Evolutionary conservation across 2,113 vertebrate species (phyloP).

Genomic region (Tetrao urogallus): DNA sequence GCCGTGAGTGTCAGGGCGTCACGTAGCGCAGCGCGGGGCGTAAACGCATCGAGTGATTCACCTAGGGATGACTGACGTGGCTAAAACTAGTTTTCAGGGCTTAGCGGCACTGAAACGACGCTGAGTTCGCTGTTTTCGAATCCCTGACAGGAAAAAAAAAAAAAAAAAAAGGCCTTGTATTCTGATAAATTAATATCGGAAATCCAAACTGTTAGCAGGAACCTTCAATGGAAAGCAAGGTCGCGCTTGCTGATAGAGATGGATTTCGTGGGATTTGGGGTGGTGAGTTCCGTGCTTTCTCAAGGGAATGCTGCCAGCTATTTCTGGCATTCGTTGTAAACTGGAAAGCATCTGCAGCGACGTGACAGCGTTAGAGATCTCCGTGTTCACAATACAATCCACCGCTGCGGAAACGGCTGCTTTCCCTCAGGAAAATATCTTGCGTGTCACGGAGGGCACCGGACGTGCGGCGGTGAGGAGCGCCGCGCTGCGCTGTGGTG

Average conservation of each 20-base stretch:
- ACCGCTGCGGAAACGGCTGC: too few relatives aligned
- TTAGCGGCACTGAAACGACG: accelerated
- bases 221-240: background rate
- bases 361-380: too few relatives aligned
- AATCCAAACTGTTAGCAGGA: background rate
- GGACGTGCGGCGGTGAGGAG: too few relatives aligned
- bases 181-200: background rate
- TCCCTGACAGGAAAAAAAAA: background rate
- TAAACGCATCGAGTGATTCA: background rate
- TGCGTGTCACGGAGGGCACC: accelerated
- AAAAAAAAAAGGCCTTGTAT: background rate
- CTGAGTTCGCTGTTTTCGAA: accelerated
- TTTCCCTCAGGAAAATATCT: too few relatives aligned
- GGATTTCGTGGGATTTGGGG: background rate
- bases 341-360: background rate
- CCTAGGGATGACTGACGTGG: background rate
- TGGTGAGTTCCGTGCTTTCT: background rate
- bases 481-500: too few relatives aligned
- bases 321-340: background rate
- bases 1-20: accelerated
- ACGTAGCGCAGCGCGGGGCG: background rate
- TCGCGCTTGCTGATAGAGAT: background rate
- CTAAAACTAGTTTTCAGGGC: background rate
- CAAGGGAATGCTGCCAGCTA: background rate
- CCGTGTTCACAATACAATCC: too few relatives aligned